phyloP scores from a whole-genome alignment of 2,797 vertebrate genomes.

The Syngnathus acus region DNA sequence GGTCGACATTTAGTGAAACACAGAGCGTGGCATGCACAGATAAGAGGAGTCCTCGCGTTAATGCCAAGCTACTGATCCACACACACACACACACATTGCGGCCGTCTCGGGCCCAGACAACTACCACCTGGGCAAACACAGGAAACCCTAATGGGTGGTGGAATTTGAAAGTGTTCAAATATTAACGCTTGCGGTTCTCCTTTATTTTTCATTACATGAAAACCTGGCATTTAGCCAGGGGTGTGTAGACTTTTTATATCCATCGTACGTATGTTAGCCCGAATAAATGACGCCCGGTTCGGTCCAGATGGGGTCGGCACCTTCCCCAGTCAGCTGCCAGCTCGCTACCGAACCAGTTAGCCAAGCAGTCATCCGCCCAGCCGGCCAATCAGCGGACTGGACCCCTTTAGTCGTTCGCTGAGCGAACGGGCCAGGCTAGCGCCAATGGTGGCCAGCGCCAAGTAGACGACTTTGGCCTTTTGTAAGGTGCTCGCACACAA shows the following conservation, averaged over 20 bases:
- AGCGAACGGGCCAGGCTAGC: constrained; percentile 52
- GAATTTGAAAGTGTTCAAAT: constrained; percentile 32
- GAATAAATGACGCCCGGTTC: constrained; percentile 37
- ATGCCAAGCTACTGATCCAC: constrained; percentile 2
- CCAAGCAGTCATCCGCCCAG: constrained; percentile 58
- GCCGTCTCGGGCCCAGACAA: constrained; percentile 21
- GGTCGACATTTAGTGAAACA: constrained; percentile 49
- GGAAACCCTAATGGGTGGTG: constrained; percentile 29
- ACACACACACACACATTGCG: constrained; percentile 24
- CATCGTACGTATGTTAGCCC: constrained; percentile 47
- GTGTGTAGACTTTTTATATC: constrained; percentile 6
- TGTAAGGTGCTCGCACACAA: constrained; percentile 57
- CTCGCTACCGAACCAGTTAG: constrained; percentile 49
- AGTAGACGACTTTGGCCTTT: constrained; percentile 58
- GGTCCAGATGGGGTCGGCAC: constrained; percentile 51
- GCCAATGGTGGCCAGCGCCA: constrained; percentile 55
- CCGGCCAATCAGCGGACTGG: constrained; percentile 50
- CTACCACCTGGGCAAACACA: constrained; percentile 23
- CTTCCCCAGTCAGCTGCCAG: constrained; percentile 35
- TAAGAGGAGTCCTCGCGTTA: constrained; percentile 46
- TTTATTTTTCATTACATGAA: neutral
- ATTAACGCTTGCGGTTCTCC: constrained; percentile 11
- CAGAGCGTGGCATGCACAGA: constrained; percentile 50
- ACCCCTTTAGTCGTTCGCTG: constrained; percentile 46
- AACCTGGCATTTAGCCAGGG: neutral